Conservation (phyloP, 2,888 invertebrate species). For the Lucinisca nassula region DNA sequence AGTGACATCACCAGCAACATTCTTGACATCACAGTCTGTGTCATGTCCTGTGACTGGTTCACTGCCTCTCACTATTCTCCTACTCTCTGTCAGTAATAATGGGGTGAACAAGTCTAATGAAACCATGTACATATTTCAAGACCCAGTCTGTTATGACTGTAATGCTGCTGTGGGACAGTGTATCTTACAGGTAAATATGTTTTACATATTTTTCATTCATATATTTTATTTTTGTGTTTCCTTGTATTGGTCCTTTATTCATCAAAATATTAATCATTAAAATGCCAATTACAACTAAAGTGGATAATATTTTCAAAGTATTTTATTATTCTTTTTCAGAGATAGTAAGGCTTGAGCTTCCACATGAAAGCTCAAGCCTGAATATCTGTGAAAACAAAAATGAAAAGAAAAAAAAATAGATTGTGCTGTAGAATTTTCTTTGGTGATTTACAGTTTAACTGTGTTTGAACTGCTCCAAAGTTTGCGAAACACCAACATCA, state of each 20-base stretch:
- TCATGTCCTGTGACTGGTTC: constrained; percentile 53
- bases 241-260: neutral
- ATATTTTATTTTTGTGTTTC: neutral
- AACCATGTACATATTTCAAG: constrained; percentile 45
- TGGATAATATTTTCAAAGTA: no score
- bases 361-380: no score
- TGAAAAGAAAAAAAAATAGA: no score
- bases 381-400: no score
- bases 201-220: neutral
- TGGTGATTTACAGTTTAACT: no score
- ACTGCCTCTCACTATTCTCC: constrained; percentile 42
- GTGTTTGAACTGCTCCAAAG: no score
- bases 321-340: no score
- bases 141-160: constrained; percentile 51
- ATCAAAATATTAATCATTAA: no score
- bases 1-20: neutral
- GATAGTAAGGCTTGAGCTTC: no score
- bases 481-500: no score
- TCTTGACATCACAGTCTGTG: constrained; percentile 40
- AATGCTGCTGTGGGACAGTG: constrained; percentile 17
- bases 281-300: no score
- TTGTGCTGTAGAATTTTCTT: no score
- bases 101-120: constrained; percentile 43
- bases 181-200: constrained; percentile 41
- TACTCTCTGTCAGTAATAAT: constrained; percentile 63